phyloP scores from a whole-genome alignment of 2,888 invertebrate genomes.

The Listrodromus nycthemerus region DNA sequence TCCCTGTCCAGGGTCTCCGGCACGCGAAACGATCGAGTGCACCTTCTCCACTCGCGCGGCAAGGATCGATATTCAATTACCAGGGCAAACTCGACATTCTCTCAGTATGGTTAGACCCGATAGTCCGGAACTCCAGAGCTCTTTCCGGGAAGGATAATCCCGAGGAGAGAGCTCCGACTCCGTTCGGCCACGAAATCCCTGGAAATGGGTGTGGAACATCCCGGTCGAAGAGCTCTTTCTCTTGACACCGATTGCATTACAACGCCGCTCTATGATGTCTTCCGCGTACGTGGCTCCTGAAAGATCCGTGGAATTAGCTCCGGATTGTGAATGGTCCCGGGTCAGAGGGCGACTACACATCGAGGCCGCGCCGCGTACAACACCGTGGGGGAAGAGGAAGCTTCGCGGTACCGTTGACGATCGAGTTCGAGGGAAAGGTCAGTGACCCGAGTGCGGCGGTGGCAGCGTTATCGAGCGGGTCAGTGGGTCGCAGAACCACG shows the following conservation, averaged over 20 bases:
- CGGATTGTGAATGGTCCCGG: background rate
- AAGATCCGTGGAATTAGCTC: constrained; percentile 46
- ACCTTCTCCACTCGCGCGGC: constrained; percentile 5
- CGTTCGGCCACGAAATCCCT: constrained; percentile 46
- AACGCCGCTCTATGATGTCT: constrained; percentile 28
- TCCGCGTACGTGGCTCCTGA: constrained; percentile 21
- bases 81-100: constrained; percentile 12
- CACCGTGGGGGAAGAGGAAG: background rate
- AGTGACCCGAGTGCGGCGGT: constrained; percentile 80
- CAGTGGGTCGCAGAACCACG: constrained; percentile 87
- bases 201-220: constrained; percentile 57
- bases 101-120: background rate
- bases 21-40: constrained; percentile 8
- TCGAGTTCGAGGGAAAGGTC: constrained; percentile 80
- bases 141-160: constrained; percentile 53
- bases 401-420: constrained; percentile 63
- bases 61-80: constrained; percentile 52
- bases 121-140: background rate
- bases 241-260: constrained; percentile 20
- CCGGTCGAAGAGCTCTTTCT: constrained; percentile 12
- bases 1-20: background rate
- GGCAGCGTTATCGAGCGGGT: constrained; percentile 85
- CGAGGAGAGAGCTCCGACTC: constrained; percentile 6
- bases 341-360: background rate
- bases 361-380: background rate